Conservation (phyloP, 2,888 invertebrate genomes). For the Panopea generosa region DNA sequence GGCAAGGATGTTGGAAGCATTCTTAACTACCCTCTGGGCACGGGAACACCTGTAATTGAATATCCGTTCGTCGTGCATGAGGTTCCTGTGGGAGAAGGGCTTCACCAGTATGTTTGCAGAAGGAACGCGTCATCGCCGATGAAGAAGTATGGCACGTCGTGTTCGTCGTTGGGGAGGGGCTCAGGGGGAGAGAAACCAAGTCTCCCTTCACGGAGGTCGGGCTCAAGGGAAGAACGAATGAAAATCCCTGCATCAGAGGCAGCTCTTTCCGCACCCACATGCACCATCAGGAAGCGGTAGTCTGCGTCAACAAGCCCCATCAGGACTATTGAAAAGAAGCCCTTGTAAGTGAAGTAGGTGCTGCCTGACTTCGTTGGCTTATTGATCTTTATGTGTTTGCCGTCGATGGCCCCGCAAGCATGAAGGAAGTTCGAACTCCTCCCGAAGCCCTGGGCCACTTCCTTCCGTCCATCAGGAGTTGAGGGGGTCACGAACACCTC, state of each 20-base stretch:
- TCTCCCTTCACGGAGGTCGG: too few relatives aligned
- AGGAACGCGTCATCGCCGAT: not conserved
- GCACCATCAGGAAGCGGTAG: not conserved
- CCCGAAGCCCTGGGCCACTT: constrained; percentile 6
- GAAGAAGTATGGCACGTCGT: not conserved
- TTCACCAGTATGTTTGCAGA: not conserved
- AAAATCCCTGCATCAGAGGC: too few relatives aligned
- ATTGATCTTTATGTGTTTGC: too few relatives aligned
- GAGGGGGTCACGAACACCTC: constrained; percentile 30
- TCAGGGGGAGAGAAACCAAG: not conserved
- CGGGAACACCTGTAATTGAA: constrained; percentile 1
- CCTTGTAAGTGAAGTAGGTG: not conserved
- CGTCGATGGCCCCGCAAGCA: constrained; percentile 5
- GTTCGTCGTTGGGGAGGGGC: not conserved
- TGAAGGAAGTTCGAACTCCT: too few relatives aligned
- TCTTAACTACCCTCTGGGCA: not conserved
- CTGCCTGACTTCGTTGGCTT: not conserved
- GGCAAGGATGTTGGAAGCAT: not conserved
- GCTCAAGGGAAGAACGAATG: too few relatives aligned
- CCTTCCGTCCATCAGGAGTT: constrained; percentile 12
- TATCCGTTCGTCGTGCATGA: too few relatives aligned
- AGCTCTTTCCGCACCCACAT: not conserved
- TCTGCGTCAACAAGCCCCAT: too few relatives aligned
- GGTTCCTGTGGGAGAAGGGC: too few relatives aligned
- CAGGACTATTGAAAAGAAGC: too few relatives aligned